Percentiles rank a stretch among this genome's conserved stretches.
phyloP scores from a whole-genome alignment of 1,140 invertebrate species.

The Calliopsis andreniformis region DNA sequence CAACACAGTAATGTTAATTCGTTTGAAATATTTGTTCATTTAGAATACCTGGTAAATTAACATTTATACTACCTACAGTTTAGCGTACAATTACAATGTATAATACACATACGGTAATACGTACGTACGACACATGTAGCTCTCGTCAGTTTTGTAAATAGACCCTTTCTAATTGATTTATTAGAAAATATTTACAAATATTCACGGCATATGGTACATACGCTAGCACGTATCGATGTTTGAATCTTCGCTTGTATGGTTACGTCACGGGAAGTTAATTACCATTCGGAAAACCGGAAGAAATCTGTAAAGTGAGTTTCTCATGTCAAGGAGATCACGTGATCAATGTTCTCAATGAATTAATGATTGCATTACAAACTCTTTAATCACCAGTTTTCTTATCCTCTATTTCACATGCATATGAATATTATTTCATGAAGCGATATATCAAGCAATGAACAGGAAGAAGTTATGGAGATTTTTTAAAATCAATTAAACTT shows the following conservation, averaged over 20 bases:
- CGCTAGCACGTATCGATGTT: no score
- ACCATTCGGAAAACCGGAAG: constrained; percentile 28
- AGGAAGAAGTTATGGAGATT: background rate
- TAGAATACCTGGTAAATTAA: no score
- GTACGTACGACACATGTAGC: background rate
- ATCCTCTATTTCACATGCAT: background rate
- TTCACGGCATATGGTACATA: no score
- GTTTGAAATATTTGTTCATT: background rate
- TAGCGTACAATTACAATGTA: no score
- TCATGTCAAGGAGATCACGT: constrained; percentile 4
- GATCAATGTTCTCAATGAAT: constrained; percentile 23
- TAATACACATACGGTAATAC: no score
- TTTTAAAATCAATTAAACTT: background rate
- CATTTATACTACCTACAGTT: no score
- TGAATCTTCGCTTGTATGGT: no score
- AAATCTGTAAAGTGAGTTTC: constrained; percentile 18
- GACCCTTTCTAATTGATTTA: background rate
- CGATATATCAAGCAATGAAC: background rate
- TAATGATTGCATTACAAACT: background rate
- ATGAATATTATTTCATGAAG: background rate
- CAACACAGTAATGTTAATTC: background rate
- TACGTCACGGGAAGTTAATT: constrained; percentile 1
- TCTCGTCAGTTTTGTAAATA: background rate
- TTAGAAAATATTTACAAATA: no score
- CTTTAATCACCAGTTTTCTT: constrained; percentile 2